A percentile compares a stretch with the other conserved stretches of the same genome.
Conservation (phyloP, 2,888 invertebrate genomes). For the Acronicta aceris region DNA sequence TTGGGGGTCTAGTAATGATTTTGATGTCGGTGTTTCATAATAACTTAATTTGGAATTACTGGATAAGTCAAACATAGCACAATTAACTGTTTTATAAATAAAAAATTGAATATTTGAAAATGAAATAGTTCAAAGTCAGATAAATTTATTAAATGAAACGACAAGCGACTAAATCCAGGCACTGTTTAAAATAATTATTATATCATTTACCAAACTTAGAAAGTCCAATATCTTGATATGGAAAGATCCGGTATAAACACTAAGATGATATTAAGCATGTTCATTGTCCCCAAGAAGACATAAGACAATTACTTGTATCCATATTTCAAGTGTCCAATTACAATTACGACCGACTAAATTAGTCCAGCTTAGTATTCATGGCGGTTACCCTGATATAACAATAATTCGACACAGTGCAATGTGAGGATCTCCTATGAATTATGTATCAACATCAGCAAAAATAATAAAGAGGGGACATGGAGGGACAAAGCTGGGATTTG, state of each 20-base stretch:
- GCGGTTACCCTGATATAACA: slow-evolving; percentile 61
- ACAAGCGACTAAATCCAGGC: too few species aligned
- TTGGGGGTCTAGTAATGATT: slow-evolving; percentile 7
- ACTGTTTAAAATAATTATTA: too few species aligned
- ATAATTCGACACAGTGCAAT: slow-evolving; percentile 60
- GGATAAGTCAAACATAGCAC: not conserved
- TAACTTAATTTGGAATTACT: not conserved
- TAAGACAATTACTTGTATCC: not conserved
- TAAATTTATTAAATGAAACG: too few species aligned
- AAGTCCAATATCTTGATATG: too few species aligned
- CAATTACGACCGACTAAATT: slow-evolving; percentile 54
- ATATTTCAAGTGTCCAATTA: slow-evolving; percentile 50
- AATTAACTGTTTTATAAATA: too few species aligned
- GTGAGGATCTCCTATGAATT: slow-evolving; percentile 75
- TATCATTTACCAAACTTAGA: too few species aligned
- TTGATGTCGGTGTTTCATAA: not conserved
- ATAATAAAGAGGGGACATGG: slow-evolving; percentile 70
- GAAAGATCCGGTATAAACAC: too few species aligned
- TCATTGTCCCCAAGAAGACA: too few species aligned
- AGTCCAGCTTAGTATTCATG: slow-evolving; percentile 55
- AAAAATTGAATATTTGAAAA: too few species aligned
- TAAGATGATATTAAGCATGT: too few species aligned
- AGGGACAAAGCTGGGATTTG: slow-evolving; percentile 69
- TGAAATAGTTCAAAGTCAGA: too few species aligned
- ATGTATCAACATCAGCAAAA: slow-evolving; percentile 70